Base-by-base conservation (phyloP, 2,113 vertebrate genomes). In the Rutilus rutilus region DNA sequence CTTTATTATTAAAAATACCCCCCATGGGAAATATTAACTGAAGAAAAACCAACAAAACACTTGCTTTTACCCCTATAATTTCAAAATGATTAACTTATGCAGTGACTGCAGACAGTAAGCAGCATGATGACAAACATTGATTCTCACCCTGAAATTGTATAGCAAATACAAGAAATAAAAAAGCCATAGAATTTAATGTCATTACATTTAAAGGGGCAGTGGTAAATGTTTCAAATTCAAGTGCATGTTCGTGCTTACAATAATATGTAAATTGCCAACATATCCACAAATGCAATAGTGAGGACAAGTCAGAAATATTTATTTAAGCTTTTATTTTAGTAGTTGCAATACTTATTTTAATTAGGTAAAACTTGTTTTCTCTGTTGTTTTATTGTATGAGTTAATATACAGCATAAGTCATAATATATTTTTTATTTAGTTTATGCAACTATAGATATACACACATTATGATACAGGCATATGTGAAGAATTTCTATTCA, bases 401-500 rank as follows among this genome's bases (percentile, higher is more conserved):
- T 57, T 30, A 75, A 73, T 47, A 17, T n/a, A 57, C 54, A 21
- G 52, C 7, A 78, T 11, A 33, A 30, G 25, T 42, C 33, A n/a
- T 50, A 12, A n/a, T 27, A 7, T 78, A 33, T 23, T 25, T 45
- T 59, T 39, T 9, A 47, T 47, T 74, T 65, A 17, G 11, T 45
- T 45, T 47, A 3, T 45, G 57, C 23, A 27, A 54, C 54, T 80
- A 64, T 80, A 80, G 10, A 77, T 33, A 21, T 42, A 62, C 15
- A 64, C 23, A 79, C 21, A 74, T 15, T 73, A 45, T 79, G 62
- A 45, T 27, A 27, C 39, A 64, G 71, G 39, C 42, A 75, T 64
- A 30, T 10, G 4, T 64, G n/a, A 17, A 80, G 4, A 2, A n/a
- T 78, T 59, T 78, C 2, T 7, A 36, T 59, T 57, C 19, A 57